Evolutionary conservation across 2,113 vertebrate genomes (phyloP).

Genomic region (Epinephelus lanceolatus): DNA sequence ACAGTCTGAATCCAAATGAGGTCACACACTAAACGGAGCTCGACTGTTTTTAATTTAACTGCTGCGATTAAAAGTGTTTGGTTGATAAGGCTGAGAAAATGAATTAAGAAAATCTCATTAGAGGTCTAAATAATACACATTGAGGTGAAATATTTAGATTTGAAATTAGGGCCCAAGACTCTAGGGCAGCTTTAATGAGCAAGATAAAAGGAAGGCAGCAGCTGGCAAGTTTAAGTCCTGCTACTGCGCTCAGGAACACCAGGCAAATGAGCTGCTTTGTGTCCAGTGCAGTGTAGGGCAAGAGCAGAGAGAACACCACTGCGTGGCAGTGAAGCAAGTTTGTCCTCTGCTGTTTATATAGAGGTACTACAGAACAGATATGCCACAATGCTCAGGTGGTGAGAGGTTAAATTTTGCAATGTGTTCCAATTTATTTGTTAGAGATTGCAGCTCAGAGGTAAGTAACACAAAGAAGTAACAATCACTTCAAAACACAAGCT

Average conservation of each 20-base stretch:
- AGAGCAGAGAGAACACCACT: neutral
- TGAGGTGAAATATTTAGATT: slow-evolving; percentile 67
- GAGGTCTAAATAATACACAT: slow-evolving; percentile 54
- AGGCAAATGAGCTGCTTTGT: slow-evolving; percentile 55
- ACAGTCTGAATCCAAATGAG: slow-evolving; percentile 27
- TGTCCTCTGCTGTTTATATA: slow-evolving; percentile 81
- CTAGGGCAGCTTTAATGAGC: slow-evolving; percentile 66
- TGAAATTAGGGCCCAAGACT: slow-evolving; percentile 51
- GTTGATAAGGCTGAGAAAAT: slow-evolving; percentile 44
- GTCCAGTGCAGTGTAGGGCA: slow-evolving; percentile 54
- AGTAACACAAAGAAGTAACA: neutral
- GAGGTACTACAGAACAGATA: slow-evolving; percentile 64
- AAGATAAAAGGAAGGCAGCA: slow-evolving; percentile 64
- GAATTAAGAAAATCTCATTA: slow-evolving; percentile 55
- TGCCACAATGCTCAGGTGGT: neutral
- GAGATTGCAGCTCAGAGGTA: neutral
- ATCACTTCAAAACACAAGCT: neutral
- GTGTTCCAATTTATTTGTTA: neutral
- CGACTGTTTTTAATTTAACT: slow-evolving; percentile 34
- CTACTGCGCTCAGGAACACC: slow-evolving; percentile 32
- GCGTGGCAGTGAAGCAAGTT: slow-evolving; percentile 62
- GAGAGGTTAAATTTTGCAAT: neutral
- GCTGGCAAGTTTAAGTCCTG: slow-evolving; percentile 55
- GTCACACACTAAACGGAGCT: neutral
- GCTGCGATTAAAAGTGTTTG: slow-evolving; percentile 45